Evolutionary conservation across 2,113 vertebrate genomes (phyloP).

Genomic region (Thamnaconus septentrionalis): DNA sequence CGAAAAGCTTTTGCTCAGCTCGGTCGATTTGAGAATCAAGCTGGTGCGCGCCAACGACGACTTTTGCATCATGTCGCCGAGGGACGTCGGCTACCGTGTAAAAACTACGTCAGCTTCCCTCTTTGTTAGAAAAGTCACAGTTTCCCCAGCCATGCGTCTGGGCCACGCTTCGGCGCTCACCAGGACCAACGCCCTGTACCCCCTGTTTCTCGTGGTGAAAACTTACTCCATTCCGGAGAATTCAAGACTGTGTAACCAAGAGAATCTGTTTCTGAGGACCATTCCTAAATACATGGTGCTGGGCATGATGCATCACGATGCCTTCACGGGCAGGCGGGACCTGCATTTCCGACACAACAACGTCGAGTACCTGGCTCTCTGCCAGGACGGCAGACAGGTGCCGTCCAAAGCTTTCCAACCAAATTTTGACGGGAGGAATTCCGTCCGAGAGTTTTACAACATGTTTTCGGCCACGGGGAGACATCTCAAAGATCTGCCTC

Average conservation of each 20-base stretch:
- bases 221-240: neutral
- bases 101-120: neutral
- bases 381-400: neutral
- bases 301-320: neutral
- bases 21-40: neutral
- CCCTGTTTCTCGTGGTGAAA: neutral
- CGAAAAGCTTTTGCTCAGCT: neutral
- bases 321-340: neutral
- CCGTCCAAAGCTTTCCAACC: neutral
- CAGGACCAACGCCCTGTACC: neutral
- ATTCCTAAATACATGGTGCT: neutral
- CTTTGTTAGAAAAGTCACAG: neutral
- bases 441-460: neutral
- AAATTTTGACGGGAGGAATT: neutral
- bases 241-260: neutral
- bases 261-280: neutral
- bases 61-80: neutral
- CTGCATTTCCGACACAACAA: neutral
- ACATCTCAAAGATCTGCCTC: neutral
- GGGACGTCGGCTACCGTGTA: neutral
- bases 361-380: neutral
- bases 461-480: neutral
- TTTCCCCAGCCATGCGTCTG: neutral
- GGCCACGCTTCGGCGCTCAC: neutral
- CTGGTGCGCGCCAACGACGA: neutral